Percentiles rank a stretch among this genome's conserved stretches.
phyloP scores from a whole-genome alignment of 1,140 invertebrate genomes.

The Sycophaga agraensis region DNA sequence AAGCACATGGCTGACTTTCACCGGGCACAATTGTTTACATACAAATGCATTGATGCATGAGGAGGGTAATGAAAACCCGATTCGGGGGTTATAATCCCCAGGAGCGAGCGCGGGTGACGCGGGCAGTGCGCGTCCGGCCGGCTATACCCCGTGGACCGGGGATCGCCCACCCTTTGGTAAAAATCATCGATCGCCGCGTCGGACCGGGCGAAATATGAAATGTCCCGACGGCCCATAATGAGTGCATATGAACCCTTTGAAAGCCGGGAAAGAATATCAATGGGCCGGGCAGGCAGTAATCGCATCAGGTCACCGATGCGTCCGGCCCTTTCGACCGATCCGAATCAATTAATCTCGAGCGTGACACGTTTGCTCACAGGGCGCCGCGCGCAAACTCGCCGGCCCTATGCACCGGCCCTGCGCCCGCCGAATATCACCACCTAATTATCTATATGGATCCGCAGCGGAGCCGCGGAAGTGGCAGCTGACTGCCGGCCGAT shows the following conservation, averaged over 20 bases:
- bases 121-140: no score
- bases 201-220: conserved; percentile 20
- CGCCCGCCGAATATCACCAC: conserved; percentile 19
- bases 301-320: conserved; percentile 28
- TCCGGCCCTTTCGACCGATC: conserved; percentile 25
- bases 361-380: conserved; percentile 30
- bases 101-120: no score
- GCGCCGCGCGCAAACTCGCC: conserved; percentile 25
- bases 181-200: conserved; percentile 17
- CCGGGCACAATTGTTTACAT: no score
- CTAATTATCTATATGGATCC: conserved; percentile 17
- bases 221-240: conserved; percentile 8
- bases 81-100: no score
- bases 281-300: conserved; percentile 5
- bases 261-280: conserved; percentile 3
- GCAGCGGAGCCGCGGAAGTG: no score
- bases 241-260: conserved; percentile 28
- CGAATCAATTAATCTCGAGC: conserved; percentile 32
- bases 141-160: no score
- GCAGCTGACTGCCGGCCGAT: background rate
- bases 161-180: background rate
- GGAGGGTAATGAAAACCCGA: no score
- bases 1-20: no score
- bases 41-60: no score
- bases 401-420: no score